These are phyloP conservation scores for Scyliorhinus canicula DNA, from an alignment of 2,797 vertebrate genomes.

Conservation along the genomic window DNA sequence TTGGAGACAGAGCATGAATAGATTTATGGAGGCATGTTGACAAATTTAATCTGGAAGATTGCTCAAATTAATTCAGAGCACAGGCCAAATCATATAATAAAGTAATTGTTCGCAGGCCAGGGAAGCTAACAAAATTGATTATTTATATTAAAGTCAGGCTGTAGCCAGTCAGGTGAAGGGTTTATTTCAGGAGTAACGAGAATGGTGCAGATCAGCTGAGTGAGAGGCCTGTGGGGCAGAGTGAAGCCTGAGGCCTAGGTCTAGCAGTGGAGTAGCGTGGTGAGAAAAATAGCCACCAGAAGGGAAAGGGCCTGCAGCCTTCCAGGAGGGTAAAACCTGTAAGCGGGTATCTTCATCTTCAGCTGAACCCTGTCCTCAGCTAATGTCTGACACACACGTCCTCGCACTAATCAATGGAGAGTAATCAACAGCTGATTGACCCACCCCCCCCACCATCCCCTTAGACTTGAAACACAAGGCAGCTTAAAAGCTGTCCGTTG, in stretches of 20 bases:
- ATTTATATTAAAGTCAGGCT: neutral
- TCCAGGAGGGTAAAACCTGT: neutral
- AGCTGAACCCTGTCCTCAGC: neutral
- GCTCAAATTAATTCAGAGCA: neutral
- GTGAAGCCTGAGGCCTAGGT: neutral
- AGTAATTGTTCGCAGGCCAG: neutral
- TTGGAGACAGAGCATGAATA: neutral
- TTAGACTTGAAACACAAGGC: neutral
- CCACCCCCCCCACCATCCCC: neutral
- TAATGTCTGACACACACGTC: neutral
- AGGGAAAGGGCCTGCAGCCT: neutral
- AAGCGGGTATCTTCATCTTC: neutral
- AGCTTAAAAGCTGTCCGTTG: neutral
- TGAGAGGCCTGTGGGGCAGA: neutral
- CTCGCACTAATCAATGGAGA: neutral
- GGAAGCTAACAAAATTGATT: neutral
- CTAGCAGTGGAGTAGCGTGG: neutral
- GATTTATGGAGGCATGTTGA: neutral
- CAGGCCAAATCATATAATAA: neutral
- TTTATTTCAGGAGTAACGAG: neutral
- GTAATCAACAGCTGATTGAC: neutral
- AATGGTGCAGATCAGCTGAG: neutral
- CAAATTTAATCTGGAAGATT: constrained; percentile 11
- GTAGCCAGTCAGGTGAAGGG: neutral
- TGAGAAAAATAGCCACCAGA: too few species aligned